These are phyloP conservation scores for Miltochrista miniata DNA, from an alignment of 2,888 invertebrate genomes.

Conservation along the genomic window DNA sequence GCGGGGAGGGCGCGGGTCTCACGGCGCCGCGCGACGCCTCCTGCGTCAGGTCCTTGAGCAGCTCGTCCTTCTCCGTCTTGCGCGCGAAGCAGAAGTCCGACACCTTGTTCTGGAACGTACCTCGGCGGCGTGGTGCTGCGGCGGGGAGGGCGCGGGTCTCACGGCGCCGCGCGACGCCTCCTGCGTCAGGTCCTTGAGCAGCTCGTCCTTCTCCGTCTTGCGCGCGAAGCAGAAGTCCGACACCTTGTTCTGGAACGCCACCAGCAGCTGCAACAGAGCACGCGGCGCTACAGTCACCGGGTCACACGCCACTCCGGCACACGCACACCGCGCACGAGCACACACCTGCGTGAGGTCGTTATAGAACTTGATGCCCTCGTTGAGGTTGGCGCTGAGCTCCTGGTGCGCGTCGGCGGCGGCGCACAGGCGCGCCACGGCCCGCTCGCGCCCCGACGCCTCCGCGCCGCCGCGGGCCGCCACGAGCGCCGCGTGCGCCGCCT, in stretches of 20 bases:
- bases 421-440: constrained; percentile 92
- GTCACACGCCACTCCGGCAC: too few species aligned
- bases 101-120: constrained; percentile 95
- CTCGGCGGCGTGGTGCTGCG: constrained; percentile 45
- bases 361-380: constrained; percentile 98
- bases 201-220: constrained; percentile 99
- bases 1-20: constrained; percentile 23
- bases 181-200: constrained; percentile 96
- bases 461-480: constrained; percentile 74
- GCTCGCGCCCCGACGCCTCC: constrained; percentile 86
- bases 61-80: constrained; percentile 99
- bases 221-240: constrained; percentile 99
- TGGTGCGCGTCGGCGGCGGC: constrained; percentile 96
- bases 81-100: constrained; percentile 99
- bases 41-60: constrained; percentile 93
- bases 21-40: constrained; percentile 87
- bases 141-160: constrained; percentile 67
- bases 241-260: constrained; percentile 98
- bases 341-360: constrained; percentile 93
- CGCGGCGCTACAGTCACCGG: too few species aligned
- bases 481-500: constrained; percentile 19
- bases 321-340: too few species aligned
- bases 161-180: constrained; percentile 87
- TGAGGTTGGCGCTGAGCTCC: constrained; percentile 94
- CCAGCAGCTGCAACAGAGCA: constrained; percentile 86